Base-by-base conservation (phyloP, 2,888 invertebrate species). In the Papilio elwesi region DNA sequence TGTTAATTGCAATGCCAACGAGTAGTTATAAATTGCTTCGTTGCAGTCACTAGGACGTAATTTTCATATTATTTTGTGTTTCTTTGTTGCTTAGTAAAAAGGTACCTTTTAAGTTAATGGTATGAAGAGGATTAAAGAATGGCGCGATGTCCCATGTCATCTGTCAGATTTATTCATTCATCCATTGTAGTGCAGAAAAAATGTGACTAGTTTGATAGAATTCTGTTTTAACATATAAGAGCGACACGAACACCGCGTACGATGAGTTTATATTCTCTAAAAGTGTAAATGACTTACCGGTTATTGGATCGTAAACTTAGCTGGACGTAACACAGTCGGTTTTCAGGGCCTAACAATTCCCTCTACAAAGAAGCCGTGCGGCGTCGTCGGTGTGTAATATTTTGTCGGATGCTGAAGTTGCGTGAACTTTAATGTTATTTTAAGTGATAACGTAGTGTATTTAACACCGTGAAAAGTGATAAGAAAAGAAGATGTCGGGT, bases 131-230 rank as follows among this genome's bases (percentile, higher is more conserved):
- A 76, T 82, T 81, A 82, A 85, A 82, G 87, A 91, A 92, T 91
- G 93, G 92, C 91, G 92, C 92, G 92, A 90, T 90, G 88, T 90
- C 86, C 85, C 85, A 85, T 92, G 91, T 92, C 92, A 92, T 87
- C 88, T 89, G 91, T 90, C 91, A 91, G 87, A 82, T 82, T 79
- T 79, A 80, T 90, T 89, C 91, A 90, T 90, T 90, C 92, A 91
- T 92, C 91, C 92, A 91, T 92, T 92, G 91, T 82, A 84, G 80
- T 90, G 89, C 84, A 88, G 91, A 90, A 90, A 92, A 92, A 92
- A 93, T 92, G 93, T 93, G 92, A 92, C 90, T 92, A 84, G 90
- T 87, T 84, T 85, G 87, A 87, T 88, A 87, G 87, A 88, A 89
- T 87, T 88, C 86, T 85, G 90, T 91, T 90, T 89, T 85, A 87